Conservation (phyloP, 2,888 invertebrate species). For the Dastarcus helophoroides region DNA sequence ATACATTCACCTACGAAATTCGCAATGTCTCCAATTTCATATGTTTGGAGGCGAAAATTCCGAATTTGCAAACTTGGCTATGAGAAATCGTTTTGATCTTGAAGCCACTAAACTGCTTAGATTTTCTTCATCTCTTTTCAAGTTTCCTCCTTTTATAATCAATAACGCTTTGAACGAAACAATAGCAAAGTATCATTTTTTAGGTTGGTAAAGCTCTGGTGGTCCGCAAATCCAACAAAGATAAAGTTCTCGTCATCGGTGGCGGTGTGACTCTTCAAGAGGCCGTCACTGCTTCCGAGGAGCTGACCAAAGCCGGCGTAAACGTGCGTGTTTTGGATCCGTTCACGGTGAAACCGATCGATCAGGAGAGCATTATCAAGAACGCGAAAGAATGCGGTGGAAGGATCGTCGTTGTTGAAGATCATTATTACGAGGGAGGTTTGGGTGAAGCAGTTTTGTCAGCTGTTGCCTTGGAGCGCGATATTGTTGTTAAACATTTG, state of each 20-base stretch:
- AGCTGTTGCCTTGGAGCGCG: constrained; percentile 60
- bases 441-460: constrained; percentile 89
- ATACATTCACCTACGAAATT: no score
- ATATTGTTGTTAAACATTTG: constrained; percentile 63
- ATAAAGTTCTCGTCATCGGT: constrained; percentile 79
- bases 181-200: no score
- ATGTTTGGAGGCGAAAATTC: no score
- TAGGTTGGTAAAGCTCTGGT: constrained; percentile 69
- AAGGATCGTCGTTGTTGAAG: constrained; percentile 84
- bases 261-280: constrained; percentile 92
- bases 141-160: no score
- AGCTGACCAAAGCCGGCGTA: constrained; percentile 58
- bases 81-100: no score
- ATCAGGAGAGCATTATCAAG: constrained; percentile 59
- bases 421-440: constrained; percentile 95
- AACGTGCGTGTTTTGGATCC: constrained; percentile 81
- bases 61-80: no score
- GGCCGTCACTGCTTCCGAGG: constrained; percentile 71
- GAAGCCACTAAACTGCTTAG: no score
- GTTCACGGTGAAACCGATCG: constrained; percentile 94
- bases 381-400: constrained; percentile 74
- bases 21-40: no score
- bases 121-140: no score
- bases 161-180: no score
- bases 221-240: constrained; percentile 60